A percentile compares a stretch with the other conserved stretches of the same genome.
These are phyloP conservation scores for Hippopotamus amphibius DNA, from an alignment of 2,113 vertebrate species.

Conservation along the genomic window DNA sequence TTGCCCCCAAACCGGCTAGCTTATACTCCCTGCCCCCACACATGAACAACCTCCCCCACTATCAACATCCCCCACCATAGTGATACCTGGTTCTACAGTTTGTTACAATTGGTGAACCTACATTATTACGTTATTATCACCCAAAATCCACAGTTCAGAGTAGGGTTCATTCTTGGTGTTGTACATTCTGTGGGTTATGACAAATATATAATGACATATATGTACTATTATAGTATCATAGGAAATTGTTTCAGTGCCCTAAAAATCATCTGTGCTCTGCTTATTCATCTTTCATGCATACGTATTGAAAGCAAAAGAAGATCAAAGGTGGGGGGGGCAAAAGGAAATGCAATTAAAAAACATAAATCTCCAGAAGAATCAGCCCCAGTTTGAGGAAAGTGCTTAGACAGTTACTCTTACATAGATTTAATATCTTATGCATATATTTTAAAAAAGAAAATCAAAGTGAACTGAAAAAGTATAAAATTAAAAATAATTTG, in stretches of 20 bases:
- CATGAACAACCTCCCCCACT: fast-evolving
- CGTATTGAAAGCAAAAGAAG: not conserved
- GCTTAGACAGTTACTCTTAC: not conserved
- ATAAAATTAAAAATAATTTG: not conserved
- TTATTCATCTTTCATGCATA: not conserved
- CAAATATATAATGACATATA: not conserved
- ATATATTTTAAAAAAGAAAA: not conserved
- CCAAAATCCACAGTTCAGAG: not conserved
- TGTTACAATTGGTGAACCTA: not conserved
- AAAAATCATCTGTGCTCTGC: not conserved
- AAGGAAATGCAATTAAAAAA: not conserved
- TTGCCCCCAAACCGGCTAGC: fast-evolving
- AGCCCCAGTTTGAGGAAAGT: not conserved
- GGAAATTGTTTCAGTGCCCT: not conserved
- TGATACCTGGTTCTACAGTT: not conserved
- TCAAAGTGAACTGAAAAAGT: not conserved
- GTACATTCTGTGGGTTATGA: not conserved
- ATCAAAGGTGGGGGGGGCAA: not conserved
- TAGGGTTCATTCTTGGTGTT: not conserved
- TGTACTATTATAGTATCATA: not conserved
- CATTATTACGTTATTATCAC: fast-evolving
- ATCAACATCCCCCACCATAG: not conserved
- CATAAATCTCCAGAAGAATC: not conserved
- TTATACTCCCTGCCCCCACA: fast-evolving
- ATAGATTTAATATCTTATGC: not conserved